phyloP scores from a whole-genome alignment of 2,888 invertebrate genomes.

The Chaetoderma sp. region DNA sequence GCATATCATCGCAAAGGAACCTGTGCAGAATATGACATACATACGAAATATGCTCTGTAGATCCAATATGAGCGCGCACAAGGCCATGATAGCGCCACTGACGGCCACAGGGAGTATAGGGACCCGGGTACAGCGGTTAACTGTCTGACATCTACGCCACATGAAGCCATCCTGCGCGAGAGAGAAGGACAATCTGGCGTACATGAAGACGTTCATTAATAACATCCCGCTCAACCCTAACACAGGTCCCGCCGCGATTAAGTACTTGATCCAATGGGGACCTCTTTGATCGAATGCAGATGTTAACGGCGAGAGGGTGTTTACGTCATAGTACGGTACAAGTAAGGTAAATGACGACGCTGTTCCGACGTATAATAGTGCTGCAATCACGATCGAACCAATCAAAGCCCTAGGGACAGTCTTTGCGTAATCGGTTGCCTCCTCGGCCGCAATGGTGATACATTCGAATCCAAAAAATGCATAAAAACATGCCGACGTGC shows the following conservation, averaged over 20 bases:
- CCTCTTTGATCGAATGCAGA: slow-evolving; percentile 54
- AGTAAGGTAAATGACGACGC: slow-evolving; percentile 52
- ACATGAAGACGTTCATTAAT: slow-evolving; percentile 84
- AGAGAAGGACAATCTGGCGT: slow-evolving; percentile 88
- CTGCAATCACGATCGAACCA: slow-evolving; percentile 48
- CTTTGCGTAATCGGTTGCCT: slow-evolving; percentile 64
- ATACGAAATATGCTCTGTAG: slow-evolving; percentile 89
- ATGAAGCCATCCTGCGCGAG: slow-evolving; percentile 91
- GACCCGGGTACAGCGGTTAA: slow-evolving; percentile 81
- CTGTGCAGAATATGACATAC: slow-evolving; percentile 79
- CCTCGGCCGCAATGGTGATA: slow-evolving; percentile 69
- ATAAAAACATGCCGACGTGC: slow-evolving; percentile 69
- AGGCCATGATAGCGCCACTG: slow-evolving; percentile 51
- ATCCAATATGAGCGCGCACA: slow-evolving; percentile 86
- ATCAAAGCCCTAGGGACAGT: slow-evolving; percentile 68
- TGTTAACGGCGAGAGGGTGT: slow-evolving; percentile 58
- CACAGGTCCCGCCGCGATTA: slow-evolving; percentile 58
- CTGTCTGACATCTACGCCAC: slow-evolving; percentile 78
- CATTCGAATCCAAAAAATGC: slow-evolving; percentile 70
- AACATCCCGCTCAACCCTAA: slow-evolving; percentile 57
- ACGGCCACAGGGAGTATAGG: slow-evolving; percentile 55
- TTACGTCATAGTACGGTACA: slow-evolving; percentile 52
- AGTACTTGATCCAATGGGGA: slow-evolving; percentile 53
- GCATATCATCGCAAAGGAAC: slow-evolving; percentile 84
- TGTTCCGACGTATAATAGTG: slow-evolving; percentile 50